Percentiles rank a stretch among this genome's conserved stretches.
Evolutionary conservation across 2,797 vertebrate genomes (phyloP).

Genomic region (Syngnathus rostellatus): DNA sequence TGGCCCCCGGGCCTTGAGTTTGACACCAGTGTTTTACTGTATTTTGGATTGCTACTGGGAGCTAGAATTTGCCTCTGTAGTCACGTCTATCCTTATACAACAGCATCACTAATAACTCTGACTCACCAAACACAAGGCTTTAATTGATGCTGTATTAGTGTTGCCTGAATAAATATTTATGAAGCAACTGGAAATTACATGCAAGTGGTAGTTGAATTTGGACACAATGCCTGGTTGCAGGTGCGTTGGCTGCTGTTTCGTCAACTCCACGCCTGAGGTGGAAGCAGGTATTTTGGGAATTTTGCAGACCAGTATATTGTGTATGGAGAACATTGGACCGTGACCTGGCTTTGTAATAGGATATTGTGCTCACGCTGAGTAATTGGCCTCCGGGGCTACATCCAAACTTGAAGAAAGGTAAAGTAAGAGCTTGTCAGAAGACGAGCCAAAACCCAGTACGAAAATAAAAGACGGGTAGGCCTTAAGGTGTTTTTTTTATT

Average conservation of each 20-base stretch:
- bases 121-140: slow-evolving; percentile 26
- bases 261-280: slow-evolving; percentile 30
- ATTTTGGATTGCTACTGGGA: background rate
- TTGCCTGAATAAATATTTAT: slow-evolving; percentile 31
- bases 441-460: slow-evolving; percentile 26
- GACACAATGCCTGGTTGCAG: slow-evolving; percentile 38
- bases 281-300: slow-evolving; percentile 44
- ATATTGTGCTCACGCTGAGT: slow-evolving; percentile 55
- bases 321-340: slow-evolving; percentile 38
- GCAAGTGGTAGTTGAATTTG: slow-evolving; percentile 28
- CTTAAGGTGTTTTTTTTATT: slow-evolving; percentile 8
- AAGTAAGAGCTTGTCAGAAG: slow-evolving; percentile 38
- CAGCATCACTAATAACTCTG: slow-evolving; percentile 15
- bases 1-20: too few relatives aligned
- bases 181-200: slow-evolving; percentile 25
- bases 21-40: too few relatives aligned
- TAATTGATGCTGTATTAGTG: slow-evolving; percentile 19
- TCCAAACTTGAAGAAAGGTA: slow-evolving; percentile 29
- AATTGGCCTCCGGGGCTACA: slow-evolving; percentile 58
- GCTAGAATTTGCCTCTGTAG: background rate
- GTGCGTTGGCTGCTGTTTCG: slow-evolving; percentile 19
- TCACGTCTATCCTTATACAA: too few relatives aligned
- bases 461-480: slow-evolving; percentile 17
- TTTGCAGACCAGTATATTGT: slow-evolving; percentile 27
- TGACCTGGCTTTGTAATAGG: slow-evolving; percentile 54